phyloP scores from a whole-genome alignment of 2,113 vertebrate species.

The Delphinus delphis region DNA sequence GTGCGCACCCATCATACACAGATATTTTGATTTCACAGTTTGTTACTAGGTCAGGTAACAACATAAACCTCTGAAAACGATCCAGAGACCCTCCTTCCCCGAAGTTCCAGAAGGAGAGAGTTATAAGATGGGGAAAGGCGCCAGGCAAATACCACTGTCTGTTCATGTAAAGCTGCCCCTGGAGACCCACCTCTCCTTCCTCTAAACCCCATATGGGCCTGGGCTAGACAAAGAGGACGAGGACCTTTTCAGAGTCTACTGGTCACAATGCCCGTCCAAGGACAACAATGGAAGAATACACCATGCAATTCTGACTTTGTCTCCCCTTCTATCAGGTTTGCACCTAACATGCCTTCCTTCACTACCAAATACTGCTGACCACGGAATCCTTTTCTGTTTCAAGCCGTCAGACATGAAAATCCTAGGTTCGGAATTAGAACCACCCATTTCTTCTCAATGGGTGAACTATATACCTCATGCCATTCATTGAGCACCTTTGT shows the following conservation, averaged over 20 bases:
- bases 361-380: neutral
- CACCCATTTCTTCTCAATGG: neutral
- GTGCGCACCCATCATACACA: too few species aligned
- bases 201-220: neutral
- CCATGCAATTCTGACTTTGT: neutral
- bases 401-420: neutral
- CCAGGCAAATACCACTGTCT: neutral
- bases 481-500: neutral
- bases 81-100: neutral
- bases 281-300: neutral
- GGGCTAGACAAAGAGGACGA: neutral
- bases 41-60: neutral
- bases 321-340: neutral
- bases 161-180: neutral
- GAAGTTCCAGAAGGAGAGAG: neutral
- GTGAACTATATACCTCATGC: neutral
- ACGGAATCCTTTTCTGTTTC: neutral
- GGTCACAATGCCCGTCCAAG: neutral
- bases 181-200: neutral
- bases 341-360: neutral
- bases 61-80: neutral
- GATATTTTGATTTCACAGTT: neutral
- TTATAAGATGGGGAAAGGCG: neutral
- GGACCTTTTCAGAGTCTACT: neutral
- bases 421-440: neutral